These are phyloP conservation scores for Gymnorhina tibicen DNA, from an alignment of 2,113 vertebrate genomes.

Conservation along the genomic window DNA sequence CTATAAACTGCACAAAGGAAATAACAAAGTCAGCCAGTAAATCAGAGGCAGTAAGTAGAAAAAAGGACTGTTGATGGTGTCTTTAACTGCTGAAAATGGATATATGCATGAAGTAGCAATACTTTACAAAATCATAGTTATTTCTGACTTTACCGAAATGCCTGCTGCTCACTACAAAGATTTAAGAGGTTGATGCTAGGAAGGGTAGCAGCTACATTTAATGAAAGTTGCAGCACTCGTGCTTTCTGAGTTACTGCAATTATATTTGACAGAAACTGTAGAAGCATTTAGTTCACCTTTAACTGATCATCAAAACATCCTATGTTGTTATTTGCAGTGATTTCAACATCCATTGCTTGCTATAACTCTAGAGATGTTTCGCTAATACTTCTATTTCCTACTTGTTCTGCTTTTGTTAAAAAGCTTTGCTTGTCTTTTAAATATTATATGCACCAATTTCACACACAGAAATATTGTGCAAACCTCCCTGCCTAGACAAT, in stretches of 20 bases:
- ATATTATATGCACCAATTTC: not conserved
- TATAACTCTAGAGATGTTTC: not conserved
- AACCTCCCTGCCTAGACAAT: not conserved
- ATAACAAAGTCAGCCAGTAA: constrained; percentile 40
- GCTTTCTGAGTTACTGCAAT: not conserved
- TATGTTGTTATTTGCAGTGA: not conserved
- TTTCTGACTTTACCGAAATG: constrained; percentile 28
- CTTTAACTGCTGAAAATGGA: constrained; percentile 1
- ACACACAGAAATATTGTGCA: not conserved
- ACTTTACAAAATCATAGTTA: not conserved
- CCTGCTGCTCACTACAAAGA: constrained; percentile 21
- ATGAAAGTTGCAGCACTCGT: not conserved
- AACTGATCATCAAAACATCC: not conserved
- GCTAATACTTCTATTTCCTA: not conserved
- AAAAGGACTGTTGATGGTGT: constrained; percentile 5
- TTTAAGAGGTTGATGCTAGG: constrained; percentile 26
- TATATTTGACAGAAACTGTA: not conserved
- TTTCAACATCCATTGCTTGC: not conserved
- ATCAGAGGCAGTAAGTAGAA: constrained; percentile 18
- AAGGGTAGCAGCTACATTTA: not conserved
- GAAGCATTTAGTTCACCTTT: not conserved
- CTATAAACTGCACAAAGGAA: constrained; percentile 20
- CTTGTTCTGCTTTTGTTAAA: not conserved
- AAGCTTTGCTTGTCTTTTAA: not conserved
- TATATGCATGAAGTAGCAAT: not conserved